Conservation (phyloP, 2,113 vertebrate genomes). For the Polyodon spathula region DNA sequence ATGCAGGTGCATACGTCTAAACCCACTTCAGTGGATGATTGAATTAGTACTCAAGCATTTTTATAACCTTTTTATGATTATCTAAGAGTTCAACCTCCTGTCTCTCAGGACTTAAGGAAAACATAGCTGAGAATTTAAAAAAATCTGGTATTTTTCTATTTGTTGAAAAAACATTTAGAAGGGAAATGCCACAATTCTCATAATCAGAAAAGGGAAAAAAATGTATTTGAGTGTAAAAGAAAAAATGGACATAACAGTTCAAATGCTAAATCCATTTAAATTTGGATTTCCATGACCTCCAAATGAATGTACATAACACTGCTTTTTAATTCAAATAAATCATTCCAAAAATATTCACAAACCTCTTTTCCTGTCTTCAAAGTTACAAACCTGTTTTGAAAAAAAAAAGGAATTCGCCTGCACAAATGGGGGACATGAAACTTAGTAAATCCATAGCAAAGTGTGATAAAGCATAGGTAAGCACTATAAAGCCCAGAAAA, state of each 20-base stretch:
- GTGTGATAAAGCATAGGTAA: no score
- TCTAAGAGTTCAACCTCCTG: background rate
- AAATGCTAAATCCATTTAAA: no score
- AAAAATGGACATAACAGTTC: background rate
- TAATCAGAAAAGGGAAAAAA: background rate
- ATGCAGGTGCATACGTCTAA: background rate
- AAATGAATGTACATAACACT: no score
- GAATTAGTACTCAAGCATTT: conserved; percentile 8
- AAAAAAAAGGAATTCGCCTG: no score
- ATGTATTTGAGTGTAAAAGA: background rate
- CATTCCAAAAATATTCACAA: no score
- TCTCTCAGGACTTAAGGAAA: background rate
- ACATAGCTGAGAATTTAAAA: background rate
- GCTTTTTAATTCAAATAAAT: no score
- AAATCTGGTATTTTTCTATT: background rate
- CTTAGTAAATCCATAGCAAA: no score
- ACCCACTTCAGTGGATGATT: background rate
- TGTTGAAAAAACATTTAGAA: background rate
- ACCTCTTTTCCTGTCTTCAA: no score
- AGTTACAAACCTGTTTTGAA: no score
- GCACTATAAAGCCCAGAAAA: no score
- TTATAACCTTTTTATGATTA: conserved; percentile 12
- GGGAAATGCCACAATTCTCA: conserved; percentile 1
- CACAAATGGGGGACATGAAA: no score
- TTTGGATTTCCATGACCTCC: no score